Evolutionary conservation across 2,113 vertebrate genomes (phyloP).

Genomic region (Aspiorhynchus laticeps): DNA sequence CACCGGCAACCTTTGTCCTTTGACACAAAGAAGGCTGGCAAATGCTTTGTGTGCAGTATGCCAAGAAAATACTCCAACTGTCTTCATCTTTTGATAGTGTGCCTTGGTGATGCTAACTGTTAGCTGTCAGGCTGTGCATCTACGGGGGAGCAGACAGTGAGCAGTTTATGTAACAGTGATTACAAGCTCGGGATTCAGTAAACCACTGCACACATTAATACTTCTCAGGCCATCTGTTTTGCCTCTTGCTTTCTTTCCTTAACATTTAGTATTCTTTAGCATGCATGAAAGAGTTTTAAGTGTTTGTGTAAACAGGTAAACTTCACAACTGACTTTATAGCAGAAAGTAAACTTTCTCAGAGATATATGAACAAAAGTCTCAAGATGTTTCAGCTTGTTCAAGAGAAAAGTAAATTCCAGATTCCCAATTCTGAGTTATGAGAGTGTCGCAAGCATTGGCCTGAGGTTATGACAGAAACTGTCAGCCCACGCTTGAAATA

Average conservation of each 20-base stretch:
- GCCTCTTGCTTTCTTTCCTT: conserved; percentile 59
- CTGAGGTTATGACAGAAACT: conserved; percentile 61
- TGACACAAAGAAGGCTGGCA: background rate
- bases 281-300: background rate
- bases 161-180: conserved; percentile 73
- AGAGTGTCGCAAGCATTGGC: conserved; percentile 52
- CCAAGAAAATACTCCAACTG: background rate
- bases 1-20: background rate
- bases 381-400: background rate
- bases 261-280: background rate
- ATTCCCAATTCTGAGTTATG: background rate
- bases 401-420: background rate
- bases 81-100: background rate
- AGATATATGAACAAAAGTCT: background rate
- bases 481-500: conserved; percentile 66
- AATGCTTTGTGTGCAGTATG: background rate
- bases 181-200: conserved; percentile 75
- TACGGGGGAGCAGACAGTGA: background rate
- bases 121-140: conserved; percentile 39
- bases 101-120: background rate
- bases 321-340: background rate
- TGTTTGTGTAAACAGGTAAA: background rate
- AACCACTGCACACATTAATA: conserved; percentile 75
- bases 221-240: conserved; percentile 75
- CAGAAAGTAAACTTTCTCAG: background rate